Percentiles rank a stretch among this genome's conserved stretches.
phyloP scores from a whole-genome alignment of 2,113 vertebrate species.

The Pseudorectes ferrugineus region DNA sequence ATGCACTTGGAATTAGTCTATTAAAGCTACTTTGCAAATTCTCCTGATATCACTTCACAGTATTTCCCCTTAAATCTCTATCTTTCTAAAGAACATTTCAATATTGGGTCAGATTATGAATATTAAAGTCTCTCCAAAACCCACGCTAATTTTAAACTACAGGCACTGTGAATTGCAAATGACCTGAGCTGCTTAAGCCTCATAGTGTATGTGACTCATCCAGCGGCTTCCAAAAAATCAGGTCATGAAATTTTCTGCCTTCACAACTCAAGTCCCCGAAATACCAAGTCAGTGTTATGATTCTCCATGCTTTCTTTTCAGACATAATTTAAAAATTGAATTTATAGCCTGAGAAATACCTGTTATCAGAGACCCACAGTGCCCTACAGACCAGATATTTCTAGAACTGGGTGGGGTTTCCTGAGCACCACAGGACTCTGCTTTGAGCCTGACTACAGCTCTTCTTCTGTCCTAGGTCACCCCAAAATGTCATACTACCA shows the following conservation, averaged over 20 bases:
- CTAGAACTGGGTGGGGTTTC: background rate
- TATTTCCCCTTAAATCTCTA: conserved; percentile 57
- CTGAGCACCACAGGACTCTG: accelerated
- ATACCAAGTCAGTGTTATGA: background rate
- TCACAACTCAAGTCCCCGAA: background rate
- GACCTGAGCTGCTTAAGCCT: conserved; percentile 32
- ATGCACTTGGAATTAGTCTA: conserved; percentile 52
- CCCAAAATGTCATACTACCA: background rate
- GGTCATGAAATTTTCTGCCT: conserved; percentile 17
- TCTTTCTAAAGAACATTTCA: conserved; percentile 65
- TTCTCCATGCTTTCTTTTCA: background rate
- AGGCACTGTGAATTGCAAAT: conserved; percentile 54
- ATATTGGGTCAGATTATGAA: conserved; percentile 72
- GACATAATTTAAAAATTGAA: background rate
- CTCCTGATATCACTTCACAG: conserved; percentile 64
- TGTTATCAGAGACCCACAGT: background rate
- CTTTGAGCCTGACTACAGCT: background rate
- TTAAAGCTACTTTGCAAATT: conserved; percentile 57
- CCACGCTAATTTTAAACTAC: conserved; percentile 57
- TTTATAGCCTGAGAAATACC: background rate
- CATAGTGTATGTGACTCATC: conserved; percentile 13
- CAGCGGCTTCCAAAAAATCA: conserved; percentile 11
- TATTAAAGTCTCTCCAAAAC: conserved; percentile 68
- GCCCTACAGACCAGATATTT: background rate
- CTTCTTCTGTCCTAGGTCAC: background rate